These are phyloP conservation scores for Ophion ellenae DNA, from an alignment of 2,888 invertebrate species.

Conservation along the genomic window DNA sequence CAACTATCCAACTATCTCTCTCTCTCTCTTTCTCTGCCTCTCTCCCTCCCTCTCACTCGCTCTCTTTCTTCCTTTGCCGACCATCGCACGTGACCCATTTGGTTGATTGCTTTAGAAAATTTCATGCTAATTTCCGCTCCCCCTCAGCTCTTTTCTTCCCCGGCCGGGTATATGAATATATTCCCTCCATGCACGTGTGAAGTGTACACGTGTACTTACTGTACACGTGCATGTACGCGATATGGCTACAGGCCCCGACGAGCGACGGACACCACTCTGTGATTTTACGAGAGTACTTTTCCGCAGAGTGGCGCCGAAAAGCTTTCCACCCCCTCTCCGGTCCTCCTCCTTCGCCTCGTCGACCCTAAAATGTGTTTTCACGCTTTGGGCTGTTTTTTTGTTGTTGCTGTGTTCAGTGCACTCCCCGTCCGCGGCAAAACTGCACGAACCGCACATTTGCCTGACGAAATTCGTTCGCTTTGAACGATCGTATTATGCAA, in stretches of 20 bases:
- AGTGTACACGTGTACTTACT: background rate
- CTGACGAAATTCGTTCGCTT: slow-evolving; percentile 5
- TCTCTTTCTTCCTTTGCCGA: slow-evolving; percentile 3
- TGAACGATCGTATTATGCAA: background rate
- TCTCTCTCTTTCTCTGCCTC: background rate
- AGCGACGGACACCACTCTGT: slow-evolving; percentile 14
- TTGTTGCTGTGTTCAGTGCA: background rate
- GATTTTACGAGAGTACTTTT: slow-evolving; percentile 51
- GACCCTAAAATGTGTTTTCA: slow-evolving; percentile 23
- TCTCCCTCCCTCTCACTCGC: background rate
- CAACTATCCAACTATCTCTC: background rate
- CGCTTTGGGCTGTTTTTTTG: slow-evolving; percentile 1
- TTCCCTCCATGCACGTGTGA: background rate
- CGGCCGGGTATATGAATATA: background rate
- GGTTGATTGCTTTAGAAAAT: slow-evolving; percentile 57
- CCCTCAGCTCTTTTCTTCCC: slow-evolving; percentile 23
- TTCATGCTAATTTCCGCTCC: slow-evolving; percentile 56
- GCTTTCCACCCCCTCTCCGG: background rate
- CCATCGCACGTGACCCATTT: slow-evolving; percentile 58
- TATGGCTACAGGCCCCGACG: slow-evolving; percentile 25
- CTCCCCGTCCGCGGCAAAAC: background rate
- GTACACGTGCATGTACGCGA: slow-evolving; percentile 10
- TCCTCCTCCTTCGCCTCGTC: background rate
- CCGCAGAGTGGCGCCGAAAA: slow-evolving; percentile 17
- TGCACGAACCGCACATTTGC: background rate